phyloP scores from a whole-genome alignment of 2,797 vertebrate species.

The Cynodonichthys magdalenae region DNA sequence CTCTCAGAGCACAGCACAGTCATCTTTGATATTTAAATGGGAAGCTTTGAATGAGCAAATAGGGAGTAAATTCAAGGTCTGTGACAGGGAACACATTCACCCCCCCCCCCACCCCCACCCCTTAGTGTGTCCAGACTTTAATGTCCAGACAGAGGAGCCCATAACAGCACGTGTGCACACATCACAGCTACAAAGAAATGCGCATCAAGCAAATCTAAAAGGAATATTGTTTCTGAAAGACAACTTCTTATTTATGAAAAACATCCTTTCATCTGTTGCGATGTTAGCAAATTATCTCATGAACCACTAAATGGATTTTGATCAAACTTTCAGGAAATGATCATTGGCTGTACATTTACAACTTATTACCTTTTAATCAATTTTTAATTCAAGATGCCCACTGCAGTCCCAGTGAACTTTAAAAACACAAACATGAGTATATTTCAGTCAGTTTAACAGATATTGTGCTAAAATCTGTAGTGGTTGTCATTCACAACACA shows the following conservation, averaged over 20 bases:
- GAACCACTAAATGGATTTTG: too few species aligned
- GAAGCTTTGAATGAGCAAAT: constrained; percentile 59
- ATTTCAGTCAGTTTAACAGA: too few species aligned
- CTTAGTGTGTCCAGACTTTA: constrained; percentile 51
- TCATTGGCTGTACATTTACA: too few species aligned
- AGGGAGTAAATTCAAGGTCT: constrained; percentile 52
- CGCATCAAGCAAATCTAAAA: not conserved
- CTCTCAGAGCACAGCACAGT: constrained; percentile 46
- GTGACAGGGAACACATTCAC: constrained; percentile 47
- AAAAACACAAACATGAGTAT: too few species aligned
- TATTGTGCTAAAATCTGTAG: too few species aligned
- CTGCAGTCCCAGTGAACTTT: too few species aligned
- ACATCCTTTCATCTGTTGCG: not conserved
- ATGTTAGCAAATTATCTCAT: too few species aligned
- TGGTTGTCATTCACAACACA: too few species aligned
- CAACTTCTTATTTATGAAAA: constrained; percentile 1
- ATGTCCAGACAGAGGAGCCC: constrained; percentile 46
- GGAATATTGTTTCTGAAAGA: not conserved
- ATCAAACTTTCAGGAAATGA: too few species aligned
- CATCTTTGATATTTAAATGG: constrained; percentile 82
- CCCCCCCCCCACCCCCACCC: constrained; percentile 18
- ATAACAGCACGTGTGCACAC: constrained; percentile 13
- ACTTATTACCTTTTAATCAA: too few species aligned
- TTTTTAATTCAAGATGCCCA: too few species aligned
- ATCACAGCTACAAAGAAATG: not conserved